These are phyloP conservation scores for Ambastaia sidthimunki DNA, from an alignment of 2,797 vertebrate species.

Conservation along the genomic window DNA sequence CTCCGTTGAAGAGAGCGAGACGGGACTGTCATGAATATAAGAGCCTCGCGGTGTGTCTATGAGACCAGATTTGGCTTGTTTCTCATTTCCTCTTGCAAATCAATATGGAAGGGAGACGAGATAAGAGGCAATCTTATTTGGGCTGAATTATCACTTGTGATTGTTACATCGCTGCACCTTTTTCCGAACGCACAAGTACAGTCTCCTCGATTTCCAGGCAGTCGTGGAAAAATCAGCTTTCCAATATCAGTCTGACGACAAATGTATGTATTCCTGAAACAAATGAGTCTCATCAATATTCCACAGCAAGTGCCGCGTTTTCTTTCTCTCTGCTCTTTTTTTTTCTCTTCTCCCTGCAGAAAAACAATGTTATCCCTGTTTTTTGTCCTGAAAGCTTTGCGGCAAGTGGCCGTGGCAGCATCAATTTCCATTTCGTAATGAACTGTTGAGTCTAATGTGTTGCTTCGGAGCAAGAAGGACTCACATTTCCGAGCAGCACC, in stretches of 20 bases:
- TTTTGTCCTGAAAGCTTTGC: conserved; percentile 45
- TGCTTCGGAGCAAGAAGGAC: conserved; percentile 44
- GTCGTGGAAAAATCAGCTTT: conserved; percentile 19
- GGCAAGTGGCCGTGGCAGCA: conserved; percentile 47
- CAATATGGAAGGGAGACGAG: conserved; percentile 49
- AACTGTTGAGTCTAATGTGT: conserved; percentile 59
- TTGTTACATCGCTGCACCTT: conserved; percentile 38
- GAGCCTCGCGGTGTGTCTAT: conserved; percentile 1
- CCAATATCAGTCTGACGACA: conserved; percentile 10
- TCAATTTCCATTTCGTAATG: conserved; percentile 59
- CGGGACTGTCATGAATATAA: neutral
- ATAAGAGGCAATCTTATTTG: conserved; percentile 42
- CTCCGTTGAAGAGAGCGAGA: conserved; percentile 15
- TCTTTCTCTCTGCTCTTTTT: neutral
- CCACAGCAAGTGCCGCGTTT: conserved; percentile 15
- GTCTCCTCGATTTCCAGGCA: conserved; percentile 22
- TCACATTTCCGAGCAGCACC: conserved; percentile 33
- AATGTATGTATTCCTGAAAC: conserved; percentile 43
- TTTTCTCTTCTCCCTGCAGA: conserved; percentile 10
- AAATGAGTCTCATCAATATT: conserved; percentile 32
- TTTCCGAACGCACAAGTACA: conserved; percentile 3
- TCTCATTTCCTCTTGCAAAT: conserved; percentile 49
- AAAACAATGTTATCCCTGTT: conserved; percentile 27
- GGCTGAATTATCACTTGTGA: conserved; percentile 42
- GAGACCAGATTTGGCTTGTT: conserved; percentile 50